A percentile compares a stretch with the other conserved stretches of the same genome.
These are phyloP conservation scores for Calypte anna DNA, from an alignment of 2,113 vertebrate species.

Conservation along the genomic window DNA sequence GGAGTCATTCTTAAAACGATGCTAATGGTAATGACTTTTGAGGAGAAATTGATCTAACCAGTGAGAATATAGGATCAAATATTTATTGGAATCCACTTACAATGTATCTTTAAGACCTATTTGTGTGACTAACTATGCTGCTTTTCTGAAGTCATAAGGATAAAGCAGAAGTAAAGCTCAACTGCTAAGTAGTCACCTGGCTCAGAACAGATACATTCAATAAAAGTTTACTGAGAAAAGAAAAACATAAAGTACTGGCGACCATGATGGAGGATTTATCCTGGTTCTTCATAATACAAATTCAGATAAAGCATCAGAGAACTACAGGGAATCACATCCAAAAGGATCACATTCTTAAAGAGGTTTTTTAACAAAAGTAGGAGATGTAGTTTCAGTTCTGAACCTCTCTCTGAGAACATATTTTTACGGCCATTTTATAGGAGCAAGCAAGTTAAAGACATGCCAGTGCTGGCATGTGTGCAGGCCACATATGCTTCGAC, in stretches of 20 bases:
- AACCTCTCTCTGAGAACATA: neutral
- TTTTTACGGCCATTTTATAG: neutral
- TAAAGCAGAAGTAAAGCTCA: neutral
- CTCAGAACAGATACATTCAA: neutral
- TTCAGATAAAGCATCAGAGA: neutral
- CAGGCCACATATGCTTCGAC: rapidly evolving
- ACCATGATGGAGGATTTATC: neutral
- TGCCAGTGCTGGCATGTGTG: rapidly evolving
- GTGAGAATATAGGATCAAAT: neutral
- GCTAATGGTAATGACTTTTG: neutral
- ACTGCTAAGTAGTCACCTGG: neutral
- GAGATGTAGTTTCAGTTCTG: neutral
- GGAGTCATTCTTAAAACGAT: neutral
- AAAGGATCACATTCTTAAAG: neutral
- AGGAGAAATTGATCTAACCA: neutral
- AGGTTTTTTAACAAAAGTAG: neutral
- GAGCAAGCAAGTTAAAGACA: neutral
- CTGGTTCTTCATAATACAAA: neutral
- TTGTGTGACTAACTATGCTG: neutral
- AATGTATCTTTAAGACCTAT: neutral
- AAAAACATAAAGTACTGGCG: neutral
- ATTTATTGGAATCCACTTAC: neutral
- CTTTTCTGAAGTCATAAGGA: neutral
- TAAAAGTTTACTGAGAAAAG: neutral
- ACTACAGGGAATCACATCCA: neutral